Conservation (phyloP, 2,888 invertebrate species). For the Apamea anceps region DNA sequence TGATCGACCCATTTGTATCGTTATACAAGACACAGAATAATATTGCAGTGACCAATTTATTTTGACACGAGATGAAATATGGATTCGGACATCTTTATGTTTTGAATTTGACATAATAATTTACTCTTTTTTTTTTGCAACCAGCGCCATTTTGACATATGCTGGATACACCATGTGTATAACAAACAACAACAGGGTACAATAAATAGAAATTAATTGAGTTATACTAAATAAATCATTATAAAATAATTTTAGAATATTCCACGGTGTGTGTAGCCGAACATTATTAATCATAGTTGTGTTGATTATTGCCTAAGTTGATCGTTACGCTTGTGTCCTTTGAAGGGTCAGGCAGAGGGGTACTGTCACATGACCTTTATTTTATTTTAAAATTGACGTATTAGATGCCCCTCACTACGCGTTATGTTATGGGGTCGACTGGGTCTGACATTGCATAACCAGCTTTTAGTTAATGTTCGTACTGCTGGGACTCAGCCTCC, state of each 20-base stretch:
- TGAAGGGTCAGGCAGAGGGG: constrained; percentile 21
- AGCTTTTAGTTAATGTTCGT: neutral
- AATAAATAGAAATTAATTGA: constrained; percentile 34
- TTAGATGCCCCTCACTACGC: neutral
- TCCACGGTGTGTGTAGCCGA: constrained; percentile 5
- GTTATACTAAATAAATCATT: constrained; percentile 26
- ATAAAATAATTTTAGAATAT: constrained; percentile 26
- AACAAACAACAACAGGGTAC: constrained; percentile 23
- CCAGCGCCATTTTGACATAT: neutral
- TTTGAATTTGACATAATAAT: neutral
- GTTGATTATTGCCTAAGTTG: constrained; percentile 15
- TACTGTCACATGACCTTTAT: neutral
- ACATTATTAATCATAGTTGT: constrained; percentile 44
- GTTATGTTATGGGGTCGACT: neutral
- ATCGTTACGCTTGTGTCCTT: constrained; percentile 22
- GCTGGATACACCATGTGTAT: neutral
- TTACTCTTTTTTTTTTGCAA: neutral
- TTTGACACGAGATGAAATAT: constrained; percentile 4
- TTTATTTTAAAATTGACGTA: neutral
- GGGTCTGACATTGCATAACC: neutral
- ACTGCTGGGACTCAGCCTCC: neutral
- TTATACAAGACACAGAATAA: constrained; percentile 17
- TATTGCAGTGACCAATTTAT: neutral
- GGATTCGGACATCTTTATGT: neutral
- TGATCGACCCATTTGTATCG: constrained; percentile 15